phyloP scores from a whole-genome alignment of 2,888 invertebrate genomes.

The Magallana nippona region DNA sequence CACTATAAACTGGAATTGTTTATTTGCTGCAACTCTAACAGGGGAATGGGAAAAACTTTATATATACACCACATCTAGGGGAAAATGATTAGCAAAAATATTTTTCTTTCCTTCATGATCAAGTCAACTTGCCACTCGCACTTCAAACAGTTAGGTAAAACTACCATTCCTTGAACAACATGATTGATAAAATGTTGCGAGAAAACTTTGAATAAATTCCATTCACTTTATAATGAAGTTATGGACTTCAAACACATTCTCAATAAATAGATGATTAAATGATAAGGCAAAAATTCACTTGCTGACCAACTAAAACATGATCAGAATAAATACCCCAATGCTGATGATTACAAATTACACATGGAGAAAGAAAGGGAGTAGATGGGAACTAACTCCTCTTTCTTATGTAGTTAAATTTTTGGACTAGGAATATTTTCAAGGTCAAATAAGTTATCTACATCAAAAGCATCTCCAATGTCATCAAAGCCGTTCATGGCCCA shows the following conservation, averaged over 20 bases:
- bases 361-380: not conserved
- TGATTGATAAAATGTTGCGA: conserved; percentile 2
- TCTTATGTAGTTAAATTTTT: conserved; percentile 51
- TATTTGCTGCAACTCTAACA: not conserved
- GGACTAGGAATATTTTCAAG: conserved; percentile 74
- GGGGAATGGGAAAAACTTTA: not conserved
- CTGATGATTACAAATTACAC: not conserved
- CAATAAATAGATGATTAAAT: conserved; percentile 34
- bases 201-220: conserved; percentile 12
- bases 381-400: not conserved
- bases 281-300: not conserved
- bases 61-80: conserved; percentile 30
- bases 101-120: conserved; percentile 5
- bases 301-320: not conserved
- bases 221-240: conserved; percentile 30
- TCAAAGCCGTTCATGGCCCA: conserved; percentile 73
- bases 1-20: not conserved
- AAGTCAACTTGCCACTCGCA: conserved; percentile 23
- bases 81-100: conserved; percentile 33
- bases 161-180: not conserved
- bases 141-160: conserved; percentile 20
- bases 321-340: not conserved
- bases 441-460: conserved; percentile 77
- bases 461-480: conserved; percentile 74
- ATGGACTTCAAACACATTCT: conserved; percentile 15